Percentiles rank a stretch among this genome's conserved stretches.
Conservation (phyloP, 64 coral and sea anemone genomes). For the Montipora capricornis region DNA sequence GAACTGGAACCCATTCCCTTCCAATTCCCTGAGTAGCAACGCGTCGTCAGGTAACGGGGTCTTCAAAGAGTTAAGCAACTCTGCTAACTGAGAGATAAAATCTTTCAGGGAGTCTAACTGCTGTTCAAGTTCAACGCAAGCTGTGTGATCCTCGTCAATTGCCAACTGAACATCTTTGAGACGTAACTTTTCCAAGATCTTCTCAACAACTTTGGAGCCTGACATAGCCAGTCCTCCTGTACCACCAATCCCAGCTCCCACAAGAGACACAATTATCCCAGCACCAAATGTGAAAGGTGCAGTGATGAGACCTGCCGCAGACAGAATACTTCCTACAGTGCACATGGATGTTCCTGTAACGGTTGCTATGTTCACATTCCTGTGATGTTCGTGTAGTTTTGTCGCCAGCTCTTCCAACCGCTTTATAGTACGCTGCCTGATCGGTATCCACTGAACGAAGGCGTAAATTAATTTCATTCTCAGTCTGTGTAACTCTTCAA, state of each 20-base stretch:
- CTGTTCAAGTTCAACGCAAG: background rate
- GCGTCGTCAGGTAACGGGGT: constrained; percentile 4
- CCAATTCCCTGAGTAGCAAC: background rate
- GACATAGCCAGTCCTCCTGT: constrained; percentile 40
- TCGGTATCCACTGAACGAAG: constrained; percentile 34
- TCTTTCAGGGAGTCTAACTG: background rate
- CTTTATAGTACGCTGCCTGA: background rate
- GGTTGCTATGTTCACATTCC: constrained; percentile 44
- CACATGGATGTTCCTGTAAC: constrained; percentile 20
- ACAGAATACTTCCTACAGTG: background rate
- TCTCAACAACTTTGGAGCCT: constrained; percentile 34
- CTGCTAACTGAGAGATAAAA: constrained; percentile 6
- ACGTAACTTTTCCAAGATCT: constrained; percentile 7
- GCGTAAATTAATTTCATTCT: background rate
- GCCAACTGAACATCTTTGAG: constrained; percentile 26
- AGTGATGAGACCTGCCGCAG: constrained; percentile 33
- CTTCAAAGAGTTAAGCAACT: constrained; percentile 23
- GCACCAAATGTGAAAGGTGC: constrained; percentile 58
- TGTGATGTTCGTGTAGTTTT: constrained; percentile 46
- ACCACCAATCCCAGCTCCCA: constrained; percentile 35
- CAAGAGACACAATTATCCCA: constrained; percentile 10
- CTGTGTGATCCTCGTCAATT: constrained; percentile 23
- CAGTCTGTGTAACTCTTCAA: background rate
- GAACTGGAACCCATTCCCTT: background rate
- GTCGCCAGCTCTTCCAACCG: constrained; percentile 10